These are phyloP conservation scores for Gavialis gangeticus DNA, from an alignment of 2,113 vertebrate species.

Conservation along the genomic window DNA sequence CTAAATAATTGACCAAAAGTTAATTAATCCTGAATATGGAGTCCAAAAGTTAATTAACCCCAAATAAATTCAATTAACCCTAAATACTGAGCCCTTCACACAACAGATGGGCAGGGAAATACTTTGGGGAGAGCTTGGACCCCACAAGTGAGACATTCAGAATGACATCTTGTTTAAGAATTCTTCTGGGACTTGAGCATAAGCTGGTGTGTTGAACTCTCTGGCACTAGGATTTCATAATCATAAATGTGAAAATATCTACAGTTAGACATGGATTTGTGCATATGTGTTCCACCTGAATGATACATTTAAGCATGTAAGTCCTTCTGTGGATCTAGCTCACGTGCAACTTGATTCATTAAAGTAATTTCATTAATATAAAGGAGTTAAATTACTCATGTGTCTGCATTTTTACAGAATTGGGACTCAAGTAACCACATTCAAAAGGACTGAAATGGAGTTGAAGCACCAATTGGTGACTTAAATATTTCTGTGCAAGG, in stretches of 20 bases:
- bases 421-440: rapidly evolving
- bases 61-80: too few species aligned
- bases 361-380: not conserved
- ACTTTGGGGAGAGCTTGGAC: too few species aligned
- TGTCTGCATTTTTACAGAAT: not conserved
- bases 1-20: not conserved
- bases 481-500: not conserved
- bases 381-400: not conserved
- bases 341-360: not conserved
- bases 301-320: not conserved
- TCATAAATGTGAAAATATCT: not conserved
- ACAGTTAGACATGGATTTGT: not conserved
- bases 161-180: too few species aligned
- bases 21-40: too few species aligned
- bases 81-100: too few species aligned
- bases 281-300: not conserved
- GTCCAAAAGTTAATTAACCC: too few species aligned
- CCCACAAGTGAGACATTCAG: too few species aligned
- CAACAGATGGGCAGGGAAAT: too few species aligned
- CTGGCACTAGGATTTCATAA: not conserved
- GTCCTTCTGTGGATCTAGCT: not conserved
- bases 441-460: not conserved
- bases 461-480: not conserved
- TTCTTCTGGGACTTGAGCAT: too few species aligned
- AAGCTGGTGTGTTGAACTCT: too few species aligned